phyloP scores from a whole-genome alignment of 2,797 vertebrate genomes.

The Schizopygopsis pylzovi region DNA sequence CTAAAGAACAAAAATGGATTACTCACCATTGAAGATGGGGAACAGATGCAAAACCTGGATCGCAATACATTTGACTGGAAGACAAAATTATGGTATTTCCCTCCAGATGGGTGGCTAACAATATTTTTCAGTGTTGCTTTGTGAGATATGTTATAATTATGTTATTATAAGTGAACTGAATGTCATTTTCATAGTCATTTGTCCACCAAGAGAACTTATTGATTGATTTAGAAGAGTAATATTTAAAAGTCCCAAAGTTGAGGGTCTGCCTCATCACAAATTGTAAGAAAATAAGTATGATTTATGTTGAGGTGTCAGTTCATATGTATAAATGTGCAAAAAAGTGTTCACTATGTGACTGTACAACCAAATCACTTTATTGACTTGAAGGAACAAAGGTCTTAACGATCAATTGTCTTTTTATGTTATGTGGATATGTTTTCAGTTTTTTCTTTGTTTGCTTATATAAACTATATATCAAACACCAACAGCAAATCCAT shows the following conservation, averaged over 20 bases:
- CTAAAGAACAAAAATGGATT: not conserved
- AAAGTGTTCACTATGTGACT: not conserved
- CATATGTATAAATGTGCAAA: not conserved
- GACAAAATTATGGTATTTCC: constrained; percentile 12
- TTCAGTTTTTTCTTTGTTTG: not conserved
- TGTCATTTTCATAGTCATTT: not conserved
- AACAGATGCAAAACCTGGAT: constrained; percentile 32
- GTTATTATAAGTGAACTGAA: constrained; percentile 4
- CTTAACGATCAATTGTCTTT: not conserved
- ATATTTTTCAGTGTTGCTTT: constrained; percentile 13
- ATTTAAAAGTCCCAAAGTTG: not conserved
- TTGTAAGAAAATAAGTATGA: not conserved
- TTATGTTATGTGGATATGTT: not conserved
- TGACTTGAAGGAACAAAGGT: not conserved
- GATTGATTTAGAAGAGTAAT: constrained; percentile 16
- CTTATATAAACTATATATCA: constrained; percentile 2
- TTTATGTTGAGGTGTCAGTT: not conserved
- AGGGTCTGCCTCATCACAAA: not conserved
- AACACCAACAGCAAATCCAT: not conserved
- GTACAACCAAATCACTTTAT: constrained; percentile 6
- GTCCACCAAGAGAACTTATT: not conserved
- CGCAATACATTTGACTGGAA: not conserved
- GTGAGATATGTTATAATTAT: constrained; percentile 19
- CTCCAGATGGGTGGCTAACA: constrained; percentile 2
- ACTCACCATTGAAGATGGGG: not conserved